Evolutionary conservation across 2,888 invertebrate species (phyloP), one percentile per base, ranked within the genome.

Genomic region (Lamellibrachia satsuma): DNA sequence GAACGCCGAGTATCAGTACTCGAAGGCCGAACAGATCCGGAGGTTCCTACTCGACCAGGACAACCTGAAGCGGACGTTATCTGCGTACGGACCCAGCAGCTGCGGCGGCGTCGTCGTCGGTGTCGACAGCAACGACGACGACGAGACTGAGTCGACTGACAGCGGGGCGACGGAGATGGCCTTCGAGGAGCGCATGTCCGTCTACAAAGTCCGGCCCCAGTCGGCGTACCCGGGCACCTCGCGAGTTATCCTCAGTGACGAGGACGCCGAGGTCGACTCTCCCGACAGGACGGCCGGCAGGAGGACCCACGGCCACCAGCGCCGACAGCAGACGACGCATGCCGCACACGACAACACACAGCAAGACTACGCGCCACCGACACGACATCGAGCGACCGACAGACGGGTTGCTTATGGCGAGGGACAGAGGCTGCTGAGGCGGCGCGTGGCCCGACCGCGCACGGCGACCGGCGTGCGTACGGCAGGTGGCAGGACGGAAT

Each of bases 1-100:
- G 75, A 75, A 75, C 75, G 75, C 75, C 75, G 75, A 75, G 75
- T 75, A 75, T 75, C 75, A 75, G 75, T 75, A 75, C 22, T 75
- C 75, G 75, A 75, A 75, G 22, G 75, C 75, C 15, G 75, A 75
- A 22, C 75, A 75, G 22, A 75, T 75, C 75, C 75, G 75, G 6
- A 15, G 75, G 11, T 75, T 75, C n/a, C 75, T 75, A n/a, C 75
- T 75, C 22, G 75, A 75, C 75, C 75, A 75, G 75, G 75, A 75
- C 75, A 75, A 75, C 75, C 11, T 75, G 75, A 75, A 75, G 75
- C 75, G 75, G 75, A 75, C 75, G 75, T 75, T 75, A 15, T 75
- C 75, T 3, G 22, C 4, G 75, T 75, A 75, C 75, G 22, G 15
- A n/a, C 22, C 75, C 75, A 15, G 75, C 75, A n/a, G 6, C 15